Percentiles rank a stretch among this genome's conserved stretches.
Conservation (phyloP, 35 echinoderm and acorn worm species). For the Heliocidaris tuberculata region DNA sequence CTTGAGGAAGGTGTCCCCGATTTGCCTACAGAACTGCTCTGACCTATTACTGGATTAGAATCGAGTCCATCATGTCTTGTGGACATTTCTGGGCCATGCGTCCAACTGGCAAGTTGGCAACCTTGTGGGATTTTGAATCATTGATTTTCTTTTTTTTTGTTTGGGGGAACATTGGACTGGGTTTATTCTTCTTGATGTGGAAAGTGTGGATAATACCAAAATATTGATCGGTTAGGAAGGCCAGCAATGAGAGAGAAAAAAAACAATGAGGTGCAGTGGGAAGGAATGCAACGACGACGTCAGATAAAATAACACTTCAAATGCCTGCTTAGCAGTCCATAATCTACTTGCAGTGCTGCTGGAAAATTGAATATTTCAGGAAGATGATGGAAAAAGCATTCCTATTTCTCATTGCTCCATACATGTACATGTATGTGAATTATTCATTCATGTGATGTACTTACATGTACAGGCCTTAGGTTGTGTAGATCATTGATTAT, state of each 20-base stretch:
- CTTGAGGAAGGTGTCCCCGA: background rate
- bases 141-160: conserved; percentile 12
- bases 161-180: background rate
- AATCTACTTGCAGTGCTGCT: background rate
- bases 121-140: background rate
- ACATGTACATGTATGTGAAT: too few relatives aligned
- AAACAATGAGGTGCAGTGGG: background rate
- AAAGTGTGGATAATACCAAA: background rate
- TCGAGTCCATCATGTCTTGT: background rate
- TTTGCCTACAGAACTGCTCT: background rate
- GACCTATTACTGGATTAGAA: background rate
- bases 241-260: background rate
- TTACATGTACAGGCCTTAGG: too few relatives aligned
- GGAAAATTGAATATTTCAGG: too few relatives aligned
- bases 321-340: background rate
- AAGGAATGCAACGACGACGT: background rate
- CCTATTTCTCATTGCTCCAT: too few relatives aligned
- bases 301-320: background rate
- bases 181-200: background rate
- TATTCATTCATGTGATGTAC: too few relatives aligned
- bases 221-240: background rate
- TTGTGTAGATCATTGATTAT: too few relatives aligned
- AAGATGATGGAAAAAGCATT: too few relatives aligned
- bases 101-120: background rate
- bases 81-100: background rate